Evolutionary conservation across 2,888 invertebrate genomes (phyloP).

Genomic region (Gortyna flavago): DNA sequence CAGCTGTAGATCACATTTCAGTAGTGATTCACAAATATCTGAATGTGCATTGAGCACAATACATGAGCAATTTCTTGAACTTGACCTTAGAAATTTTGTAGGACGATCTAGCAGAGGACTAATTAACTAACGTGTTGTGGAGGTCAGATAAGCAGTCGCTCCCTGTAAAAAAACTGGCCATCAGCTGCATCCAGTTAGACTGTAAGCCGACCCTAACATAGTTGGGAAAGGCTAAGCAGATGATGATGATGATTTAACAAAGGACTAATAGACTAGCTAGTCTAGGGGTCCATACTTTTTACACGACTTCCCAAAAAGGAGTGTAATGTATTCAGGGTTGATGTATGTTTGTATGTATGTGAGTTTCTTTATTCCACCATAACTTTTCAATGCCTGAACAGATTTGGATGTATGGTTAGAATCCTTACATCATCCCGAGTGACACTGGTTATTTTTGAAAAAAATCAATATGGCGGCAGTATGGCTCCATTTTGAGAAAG

Average conservation of each 20-base stretch:
- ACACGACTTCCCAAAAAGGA: too few relatives aligned
- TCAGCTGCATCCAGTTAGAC: background rate
- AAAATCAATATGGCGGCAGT: too few relatives aligned
- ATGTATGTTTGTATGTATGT: too few relatives aligned
- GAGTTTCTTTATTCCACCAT: too few relatives aligned
- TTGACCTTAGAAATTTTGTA: background rate
- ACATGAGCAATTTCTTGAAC: background rate
- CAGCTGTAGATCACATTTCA: background rate
- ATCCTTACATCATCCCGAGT: too few relatives aligned
- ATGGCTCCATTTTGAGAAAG: too few relatives aligned
- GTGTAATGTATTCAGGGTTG: too few relatives aligned
- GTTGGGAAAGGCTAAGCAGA: background rate
- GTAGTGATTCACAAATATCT: constrained; percentile 9
- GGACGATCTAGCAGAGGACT: background rate
- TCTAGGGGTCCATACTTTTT: background rate
- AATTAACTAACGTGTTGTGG: background rate
- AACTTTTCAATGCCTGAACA: too few relatives aligned
- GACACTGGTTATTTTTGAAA: too few relatives aligned
- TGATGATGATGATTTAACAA: background rate
- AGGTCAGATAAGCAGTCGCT: background rate
- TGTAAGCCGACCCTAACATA: too few relatives aligned
- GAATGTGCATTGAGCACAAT: background rate
- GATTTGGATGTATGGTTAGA: too few relatives aligned
- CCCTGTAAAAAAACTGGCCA: background rate
- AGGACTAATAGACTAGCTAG: background rate